phyloP scores from a whole-genome alignment of 2,888 invertebrate genomes.

The Athalia cordata region DNA sequence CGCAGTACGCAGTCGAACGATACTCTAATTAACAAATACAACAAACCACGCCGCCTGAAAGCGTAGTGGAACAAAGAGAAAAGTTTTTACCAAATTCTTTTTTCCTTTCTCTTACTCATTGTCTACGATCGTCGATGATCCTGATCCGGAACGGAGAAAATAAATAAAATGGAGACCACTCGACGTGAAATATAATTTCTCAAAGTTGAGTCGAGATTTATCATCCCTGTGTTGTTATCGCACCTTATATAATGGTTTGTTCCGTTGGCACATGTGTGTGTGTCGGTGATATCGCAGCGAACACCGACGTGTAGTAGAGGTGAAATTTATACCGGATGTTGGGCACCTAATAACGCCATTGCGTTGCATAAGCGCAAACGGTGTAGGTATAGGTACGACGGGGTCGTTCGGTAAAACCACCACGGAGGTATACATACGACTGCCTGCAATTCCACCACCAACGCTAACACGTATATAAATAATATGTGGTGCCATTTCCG shows the following conservation, averaged over 20 bases:
- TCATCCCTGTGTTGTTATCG: too few relatives aligned
- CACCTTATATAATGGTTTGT: neutral
- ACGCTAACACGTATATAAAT: conserved; percentile 62
- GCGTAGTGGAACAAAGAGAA: too few relatives aligned
- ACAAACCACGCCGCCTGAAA: neutral
- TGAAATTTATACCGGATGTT: conserved; percentile 70
- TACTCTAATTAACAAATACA: conserved; percentile 32
- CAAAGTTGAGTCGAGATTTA: too few relatives aligned
- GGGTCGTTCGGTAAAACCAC: conserved; percentile 62
- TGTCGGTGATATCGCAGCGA: neutral
- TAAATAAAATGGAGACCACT: too few relatives aligned
- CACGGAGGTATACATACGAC: conserved; percentile 55
- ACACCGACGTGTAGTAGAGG: conserved; percentile 2
- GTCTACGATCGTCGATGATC: neutral
- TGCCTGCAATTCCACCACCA: neutral
- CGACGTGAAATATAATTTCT: too few relatives aligned
- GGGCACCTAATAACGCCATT: conserved; percentile 71
- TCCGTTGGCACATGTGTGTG: neutral
- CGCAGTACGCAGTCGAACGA: conserved; percentile 17
- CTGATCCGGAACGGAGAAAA: neutral
- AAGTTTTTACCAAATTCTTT: neutral
- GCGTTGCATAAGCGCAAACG: conserved; percentile 67
- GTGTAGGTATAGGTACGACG: conserved; percentile 31
- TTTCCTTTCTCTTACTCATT: neutral
- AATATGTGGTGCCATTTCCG: conserved; percentile 69